Base-by-base conservation (phyloP, 64 coral and sea anemone species). In the Platygyra sinensis region DNA sequence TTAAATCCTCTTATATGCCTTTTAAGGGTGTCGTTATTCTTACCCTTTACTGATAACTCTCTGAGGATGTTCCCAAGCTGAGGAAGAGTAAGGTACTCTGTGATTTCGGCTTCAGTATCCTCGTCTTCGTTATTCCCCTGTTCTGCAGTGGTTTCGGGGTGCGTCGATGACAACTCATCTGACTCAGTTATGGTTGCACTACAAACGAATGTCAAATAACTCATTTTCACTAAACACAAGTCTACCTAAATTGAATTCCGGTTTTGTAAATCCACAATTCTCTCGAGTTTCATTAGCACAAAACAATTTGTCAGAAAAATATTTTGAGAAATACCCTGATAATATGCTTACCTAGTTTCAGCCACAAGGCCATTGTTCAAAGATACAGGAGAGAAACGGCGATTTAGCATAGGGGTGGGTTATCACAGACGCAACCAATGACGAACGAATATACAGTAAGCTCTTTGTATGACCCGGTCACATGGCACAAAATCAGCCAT, bases 11-110 rank as follows among this genome's bases (percentile, higher is more conserved):
- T 13, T 54, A 8, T 54, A 57, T 15, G 0, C 54, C 10, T 13
- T n/a, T n/a, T 14, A 57, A 16, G 15, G 12, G 11, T 57, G 54
- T 27, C 24, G 31, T 12, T 3, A 24, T 49, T 19, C 67, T 24
- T 90, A 94, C 93, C 93, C 67, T 79, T 52, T 1, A 73, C 22
- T 73, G 82, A 65, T 27, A 94, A 76, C 67, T 86, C 74, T 60
- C 39, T 77, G 1, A 98, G 74, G 6, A 98, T 72, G 42, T 15
- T 50, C 49, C 92, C 92, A 30, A 98, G 91, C 62, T 89, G 83
- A n/a, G 79, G 20, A 27, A 96, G 80, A 11, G 74, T 87, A 29
- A 96, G 83, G 71, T 94, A 94, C n/a, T 67, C 39, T 61, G 83
- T 89, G 52, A 79, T 76, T 20, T 52, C n/a, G 25, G 80, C 49